These are phyloP conservation scores for Papilio polyxenes DNA, from an alignment of 1,140 invertebrate species.

Conservation along the genomic window DNA sequence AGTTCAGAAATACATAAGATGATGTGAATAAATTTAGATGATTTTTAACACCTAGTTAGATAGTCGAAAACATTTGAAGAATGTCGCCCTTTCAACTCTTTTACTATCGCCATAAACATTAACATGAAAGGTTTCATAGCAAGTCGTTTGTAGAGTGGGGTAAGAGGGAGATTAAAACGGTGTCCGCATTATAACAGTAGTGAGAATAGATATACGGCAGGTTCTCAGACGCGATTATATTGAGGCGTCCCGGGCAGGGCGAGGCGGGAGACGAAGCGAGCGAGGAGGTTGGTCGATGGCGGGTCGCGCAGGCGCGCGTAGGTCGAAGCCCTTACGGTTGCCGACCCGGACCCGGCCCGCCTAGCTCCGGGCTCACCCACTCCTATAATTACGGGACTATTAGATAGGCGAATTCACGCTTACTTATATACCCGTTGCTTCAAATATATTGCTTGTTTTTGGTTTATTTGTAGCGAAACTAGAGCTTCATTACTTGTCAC, in stretches of 20 bases:
- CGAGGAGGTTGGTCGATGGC: slow-evolving; percentile 63
- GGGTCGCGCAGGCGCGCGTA: slow-evolving; percentile 67
- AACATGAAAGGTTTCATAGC: neutral
- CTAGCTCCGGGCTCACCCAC: slow-evolving; percentile 47
- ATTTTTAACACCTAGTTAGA: neutral
- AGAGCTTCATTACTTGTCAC: too few relatives aligned
- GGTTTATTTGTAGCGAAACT: too few relatives aligned
- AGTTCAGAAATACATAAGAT: neutral
- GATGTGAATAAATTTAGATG: neutral
- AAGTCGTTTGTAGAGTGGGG: slow-evolving; percentile 19
- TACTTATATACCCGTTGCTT: neutral
- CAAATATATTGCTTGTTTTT: neutral
- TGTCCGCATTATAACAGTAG: slow-evolving; percentile 30
- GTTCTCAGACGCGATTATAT: slow-evolving; percentile 32
- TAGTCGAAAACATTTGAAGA: neutral
- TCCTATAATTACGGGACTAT: slow-evolving; percentile 43
- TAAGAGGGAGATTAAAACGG: slow-evolving; percentile 25
- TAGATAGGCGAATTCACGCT: slow-evolving; percentile 27
- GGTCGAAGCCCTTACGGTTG: slow-evolving; percentile 73
- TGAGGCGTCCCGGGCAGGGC: slow-evolving; percentile 39
- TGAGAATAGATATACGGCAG: slow-evolving; percentile 32
- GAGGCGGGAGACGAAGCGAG: slow-evolving; percentile 36
- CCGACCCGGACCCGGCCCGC: slow-evolving; percentile 64
- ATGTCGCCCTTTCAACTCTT: neutral
- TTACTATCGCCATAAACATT: neutral